phyloP scores from a whole-genome alignment of 1,140 invertebrate genomes.

The Eubasilissa regina region DNA sequence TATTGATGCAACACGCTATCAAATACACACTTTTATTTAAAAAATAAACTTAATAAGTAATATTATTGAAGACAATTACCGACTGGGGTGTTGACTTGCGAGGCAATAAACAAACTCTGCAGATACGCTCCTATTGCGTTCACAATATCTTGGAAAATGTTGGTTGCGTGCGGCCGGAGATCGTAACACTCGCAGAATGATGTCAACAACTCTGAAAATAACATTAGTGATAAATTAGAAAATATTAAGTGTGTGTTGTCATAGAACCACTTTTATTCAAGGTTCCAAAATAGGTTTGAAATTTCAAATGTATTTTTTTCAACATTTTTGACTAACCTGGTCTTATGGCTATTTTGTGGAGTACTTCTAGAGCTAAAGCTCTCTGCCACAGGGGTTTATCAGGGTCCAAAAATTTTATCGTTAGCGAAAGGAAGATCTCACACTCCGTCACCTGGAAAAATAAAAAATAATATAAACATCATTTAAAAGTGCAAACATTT shows the following conservation, averaged over 20 bases:
- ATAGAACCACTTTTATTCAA: too few species aligned
- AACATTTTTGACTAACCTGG: constrained; percentile 74
- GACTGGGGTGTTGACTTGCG: constrained; percentile 67
- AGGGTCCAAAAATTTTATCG: constrained; percentile 97
- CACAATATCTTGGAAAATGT: constrained; percentile 96
- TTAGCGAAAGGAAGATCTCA: constrained; percentile 97
- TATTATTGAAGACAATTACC: constrained; percentile 61
- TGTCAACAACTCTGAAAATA: constrained; percentile 80
- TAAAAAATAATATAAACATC: neutral
- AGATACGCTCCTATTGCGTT: constrained; percentile 95
- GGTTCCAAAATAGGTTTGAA: too few species aligned
- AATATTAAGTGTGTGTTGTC: neutral
- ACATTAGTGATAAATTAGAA: neutral
- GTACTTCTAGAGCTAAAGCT: constrained; percentile 93
- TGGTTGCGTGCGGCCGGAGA: constrained; percentile 92
- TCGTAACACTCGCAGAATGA: constrained; percentile 97
- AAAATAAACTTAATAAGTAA: too few species aligned
- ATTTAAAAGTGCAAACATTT: neutral
- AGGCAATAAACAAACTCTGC: constrained; percentile 90
- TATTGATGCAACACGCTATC: too few species aligned
- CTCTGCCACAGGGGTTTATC: constrained; percentile 98
- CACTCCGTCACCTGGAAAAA: constrained; percentile 91
- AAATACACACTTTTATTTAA: too few species aligned
- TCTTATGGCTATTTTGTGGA: constrained; percentile 94
- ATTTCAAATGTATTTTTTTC: too few species aligned